A percentile compares a stretch with the other conserved stretches of the same genome.
Evolutionary conservation across 2,888 invertebrate genomes (phyloP).

Genomic region (Mechanitis mazaeus): DNA sequence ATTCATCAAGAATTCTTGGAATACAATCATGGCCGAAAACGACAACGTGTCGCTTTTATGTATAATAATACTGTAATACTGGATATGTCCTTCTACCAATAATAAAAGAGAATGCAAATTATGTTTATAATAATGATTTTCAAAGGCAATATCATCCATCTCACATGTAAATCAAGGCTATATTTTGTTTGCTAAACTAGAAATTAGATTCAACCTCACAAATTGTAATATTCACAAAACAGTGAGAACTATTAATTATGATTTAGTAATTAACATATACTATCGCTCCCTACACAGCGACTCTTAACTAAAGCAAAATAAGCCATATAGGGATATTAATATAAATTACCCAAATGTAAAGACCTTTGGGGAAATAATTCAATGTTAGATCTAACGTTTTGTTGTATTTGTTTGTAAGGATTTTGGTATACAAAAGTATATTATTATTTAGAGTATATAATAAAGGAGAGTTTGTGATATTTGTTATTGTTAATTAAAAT

Average conservation of each 20-base stretch:
- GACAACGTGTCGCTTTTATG: too few relatives aligned
- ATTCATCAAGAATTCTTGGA: too few relatives aligned
- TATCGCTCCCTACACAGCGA: conserved; percentile 62
- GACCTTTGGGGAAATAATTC: conserved; percentile 62
- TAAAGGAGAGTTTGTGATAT: neutral
- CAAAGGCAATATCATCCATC: too few relatives aligned
- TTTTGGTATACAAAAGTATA: neutral
- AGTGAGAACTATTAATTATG: conserved; percentile 42
- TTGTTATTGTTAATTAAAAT: neutral
- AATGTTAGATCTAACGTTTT: conserved; percentile 48
- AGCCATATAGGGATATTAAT: conserved; percentile 63
- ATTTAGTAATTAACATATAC: conserved; percentile 51
- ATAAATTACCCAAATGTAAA: conserved; percentile 72
- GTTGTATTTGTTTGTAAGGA: neutral
- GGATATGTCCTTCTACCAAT: too few relatives aligned
- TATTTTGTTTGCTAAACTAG: neutral
- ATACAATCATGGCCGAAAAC: too few relatives aligned
- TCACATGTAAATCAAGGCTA: too few relatives aligned
- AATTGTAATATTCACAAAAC: conserved; percentile 8
- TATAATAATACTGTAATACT: too few relatives aligned
- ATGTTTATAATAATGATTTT: too few relatives aligned
- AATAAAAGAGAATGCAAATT: too few relatives aligned
- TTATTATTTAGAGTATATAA: neutral
- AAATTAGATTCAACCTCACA: neutral
- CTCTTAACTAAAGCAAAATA: conserved; percentile 62